Percentiles rank a stretch among this genome's conserved stretches.
Conservation (phyloP, 1,140 invertebrate genomes). For the Tribolium madens region DNA sequence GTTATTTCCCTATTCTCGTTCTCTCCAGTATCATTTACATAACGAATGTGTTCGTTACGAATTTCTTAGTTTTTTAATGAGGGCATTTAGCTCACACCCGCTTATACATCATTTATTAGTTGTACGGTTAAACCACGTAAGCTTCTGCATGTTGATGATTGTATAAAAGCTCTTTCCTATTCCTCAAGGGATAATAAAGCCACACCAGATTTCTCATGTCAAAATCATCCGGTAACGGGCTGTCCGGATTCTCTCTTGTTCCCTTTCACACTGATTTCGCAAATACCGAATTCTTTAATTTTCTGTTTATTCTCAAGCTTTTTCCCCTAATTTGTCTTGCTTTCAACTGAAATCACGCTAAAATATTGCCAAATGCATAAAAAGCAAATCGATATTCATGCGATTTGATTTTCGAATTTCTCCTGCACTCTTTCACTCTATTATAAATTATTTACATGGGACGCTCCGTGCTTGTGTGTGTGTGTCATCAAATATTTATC, state of each 20-base stretch:
- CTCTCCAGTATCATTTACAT: slow-evolving; percentile 2
- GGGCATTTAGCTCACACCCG: not conserved
- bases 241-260: slow-evolving; percentile 4
- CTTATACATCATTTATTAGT: slow-evolving; percentile 19
- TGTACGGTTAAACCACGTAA: not conserved
- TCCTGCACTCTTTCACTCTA: slow-evolving; percentile 5
- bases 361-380: not conserved
- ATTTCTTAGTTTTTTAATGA: not conserved
- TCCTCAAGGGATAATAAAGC: slow-evolving; percentile 31
- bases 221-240: slow-evolving; percentile 18
- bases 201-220: slow-evolving; percentile 25
- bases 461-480: not conserved
- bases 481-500: slow-evolving; percentile 4
- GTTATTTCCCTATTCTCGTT: not conserved
- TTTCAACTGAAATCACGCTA: not conserved
- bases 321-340: not conserved
- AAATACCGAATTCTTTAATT: slow-evolving; percentile 10
- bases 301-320: not conserved
- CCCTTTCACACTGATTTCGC: slow-evolving; percentile 1
- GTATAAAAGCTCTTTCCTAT: slow-evolving; percentile 17
- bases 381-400: no score
- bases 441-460: not conserved
- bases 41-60: not conserved
- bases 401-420: slow-evolving; percentile 4
- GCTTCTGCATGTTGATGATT: slow-evolving; percentile 6